A percentile compares a stretch with the other conserved stretches of the same genome.
Conservation (phyloP, 2,888 invertebrate genomes). For the Chrysina gloriosa region DNA sequence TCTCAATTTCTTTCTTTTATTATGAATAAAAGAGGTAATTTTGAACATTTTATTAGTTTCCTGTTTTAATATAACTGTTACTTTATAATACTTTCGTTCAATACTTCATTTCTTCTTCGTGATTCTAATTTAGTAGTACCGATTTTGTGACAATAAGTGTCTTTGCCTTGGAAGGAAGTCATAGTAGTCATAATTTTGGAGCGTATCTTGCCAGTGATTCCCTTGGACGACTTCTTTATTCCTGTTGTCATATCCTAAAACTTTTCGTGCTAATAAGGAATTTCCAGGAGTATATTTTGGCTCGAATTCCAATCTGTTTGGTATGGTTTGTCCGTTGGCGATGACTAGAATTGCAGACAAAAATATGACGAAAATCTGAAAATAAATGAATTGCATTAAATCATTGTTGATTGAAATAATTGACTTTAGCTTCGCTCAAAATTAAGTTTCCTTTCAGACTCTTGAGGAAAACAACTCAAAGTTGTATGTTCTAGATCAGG, state of each 20-base stretch:
- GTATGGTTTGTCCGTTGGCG: not conserved
- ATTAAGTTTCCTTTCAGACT: not conserved
- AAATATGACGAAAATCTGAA: not conserved
- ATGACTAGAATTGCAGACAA: not conserved
- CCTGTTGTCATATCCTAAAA: constrained; percentile 34
- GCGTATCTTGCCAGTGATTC: constrained; percentile 39
- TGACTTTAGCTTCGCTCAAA: not conserved
- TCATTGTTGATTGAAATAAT: too few relatives aligned
- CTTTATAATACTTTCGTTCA: too few relatives aligned
- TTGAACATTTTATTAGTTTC: too few relatives aligned
- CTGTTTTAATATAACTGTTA: too few relatives aligned
- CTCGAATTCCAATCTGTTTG: constrained; percentile 33
- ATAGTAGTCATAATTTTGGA: constrained; percentile 31
- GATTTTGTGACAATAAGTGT: constrained; percentile 14
- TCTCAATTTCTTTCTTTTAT: too few relatives aligned
- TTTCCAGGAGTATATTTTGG: constrained; percentile 33
- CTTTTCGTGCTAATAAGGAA: constrained; percentile 25
- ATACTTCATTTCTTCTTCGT: too few relatives aligned
- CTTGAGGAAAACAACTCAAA: too few relatives aligned
- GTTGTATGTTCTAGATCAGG: too few relatives aligned
- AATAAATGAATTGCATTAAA: not conserved
- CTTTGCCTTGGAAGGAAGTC: constrained; percentile 29
- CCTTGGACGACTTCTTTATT: constrained; percentile 18
- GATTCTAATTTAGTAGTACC: too few relatives aligned
- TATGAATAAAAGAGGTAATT: too few relatives aligned